Base-by-base conservation (phyloP, 2,888 invertebrate genomes). In the Unio delphinus region DNA sequence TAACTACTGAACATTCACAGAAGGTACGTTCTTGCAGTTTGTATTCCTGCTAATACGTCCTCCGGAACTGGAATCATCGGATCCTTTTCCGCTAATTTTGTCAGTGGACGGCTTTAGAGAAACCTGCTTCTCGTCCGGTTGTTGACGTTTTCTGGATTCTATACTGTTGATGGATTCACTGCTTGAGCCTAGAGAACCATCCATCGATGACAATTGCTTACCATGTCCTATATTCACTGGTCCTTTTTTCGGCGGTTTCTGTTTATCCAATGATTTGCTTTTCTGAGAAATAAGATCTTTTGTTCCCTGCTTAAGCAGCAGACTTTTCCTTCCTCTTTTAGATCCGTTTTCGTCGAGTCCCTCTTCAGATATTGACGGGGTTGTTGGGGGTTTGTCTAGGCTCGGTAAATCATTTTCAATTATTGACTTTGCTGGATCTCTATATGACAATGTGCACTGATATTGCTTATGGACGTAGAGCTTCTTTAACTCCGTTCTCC, bases 401-500 rank as follows among this genome's bases (percentile, higher is more conserved):
- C 61, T 55, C 8, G 72, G 69, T 3, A 78, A 69, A 17, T 20
- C 55, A 18, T 66, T 61, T 11, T 79, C 70, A 0, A 68, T 61
- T 4, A 64, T 28, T 17, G 58, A 71, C 11, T 75, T 74, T 1
- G 77, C 77, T 0, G 82, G 70, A 15, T 81, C 76, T 45, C 86
- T 67, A 72, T 83, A 87, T 0, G 86, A 84, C 3, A 80, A 73
- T 1, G 84, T 82, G 61, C 86, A 87, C 71, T 87, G 87, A 69
- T 80, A 83, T 63, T 86, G 82, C 70, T 81, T 85, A 55, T 82
- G 76, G 45, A 75, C 73, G 69, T 80, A 84, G 45, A 86, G 68
- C 57, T 78, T 79, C 55, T 81, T 81, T 28, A 87, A 79, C 55
- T 84, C 81, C 0, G 78, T 73, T 34, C 83, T 65, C 85, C 85